These are phyloP conservation scores for Chrysaora quinquecirrha DNA, from an alignment of 30 jellyfish, hydroid and myxozoan genomes.

Conservation along the genomic window DNA sequence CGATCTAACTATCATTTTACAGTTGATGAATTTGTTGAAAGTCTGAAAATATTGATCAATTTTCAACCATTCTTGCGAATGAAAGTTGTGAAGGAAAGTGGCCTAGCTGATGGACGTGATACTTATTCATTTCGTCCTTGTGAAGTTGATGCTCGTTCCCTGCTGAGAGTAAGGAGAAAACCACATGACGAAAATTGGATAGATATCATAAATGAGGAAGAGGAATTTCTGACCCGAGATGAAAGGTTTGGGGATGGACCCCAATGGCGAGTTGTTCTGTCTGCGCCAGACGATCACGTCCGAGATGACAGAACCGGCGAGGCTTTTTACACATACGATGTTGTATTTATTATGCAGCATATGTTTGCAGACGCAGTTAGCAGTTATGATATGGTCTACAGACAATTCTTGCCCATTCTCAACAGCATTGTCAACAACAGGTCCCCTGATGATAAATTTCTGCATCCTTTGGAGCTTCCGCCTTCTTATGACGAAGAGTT, in stretches of 20 bases:
- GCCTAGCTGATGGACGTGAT: not conserved
- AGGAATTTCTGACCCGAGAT: conserved; percentile 28
- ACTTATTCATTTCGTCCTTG: conserved; percentile 7
- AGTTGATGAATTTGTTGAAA: not conserved
- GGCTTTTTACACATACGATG: conserved; percentile 22
- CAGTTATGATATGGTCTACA: conserved; percentile 47
- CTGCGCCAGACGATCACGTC: conserved; percentile 7
- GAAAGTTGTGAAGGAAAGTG: not conserved
- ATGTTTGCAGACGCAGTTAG: conserved; percentile 55
- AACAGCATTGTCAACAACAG: conserved; percentile 23
- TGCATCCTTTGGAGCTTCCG: conserved; percentile 32
- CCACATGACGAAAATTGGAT: conserved; percentile 2
- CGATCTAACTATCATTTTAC: not conserved
- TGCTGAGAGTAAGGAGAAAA: conserved; percentile 12
- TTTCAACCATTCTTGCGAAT: conserved; percentile 2
- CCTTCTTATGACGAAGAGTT: conserved; percentile 51
- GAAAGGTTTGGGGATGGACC: conserved; percentile 61
- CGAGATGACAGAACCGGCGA: not conserved
- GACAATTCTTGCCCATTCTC: conserved; percentile 53
- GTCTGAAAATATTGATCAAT: not conserved
- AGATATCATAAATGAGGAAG: conserved; percentile 41
- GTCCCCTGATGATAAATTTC: conserved; percentile 31
- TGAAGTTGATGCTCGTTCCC: conserved; percentile 19
- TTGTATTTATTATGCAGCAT: conserved; percentile 35
- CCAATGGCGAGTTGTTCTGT: conserved; percentile 46